Evolutionary conservation across 2,113 vertebrate genomes (phyloP).

Genomic region (Anolis sagrei): DNA sequence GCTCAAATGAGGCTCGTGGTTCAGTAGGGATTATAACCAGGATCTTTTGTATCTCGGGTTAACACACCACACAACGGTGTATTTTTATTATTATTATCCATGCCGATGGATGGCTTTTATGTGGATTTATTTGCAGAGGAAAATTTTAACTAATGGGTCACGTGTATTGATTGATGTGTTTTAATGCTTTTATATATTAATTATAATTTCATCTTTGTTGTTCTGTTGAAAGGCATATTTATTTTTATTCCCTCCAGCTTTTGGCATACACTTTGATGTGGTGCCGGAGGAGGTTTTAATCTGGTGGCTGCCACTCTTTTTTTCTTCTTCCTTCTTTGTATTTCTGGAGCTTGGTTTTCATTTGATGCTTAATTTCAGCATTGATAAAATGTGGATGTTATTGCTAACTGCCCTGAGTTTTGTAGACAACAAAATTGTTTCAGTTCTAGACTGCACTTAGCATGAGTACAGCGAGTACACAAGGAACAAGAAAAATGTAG

Average conservation of each 20-base stretch:
- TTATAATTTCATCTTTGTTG: background rate
- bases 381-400: no score
- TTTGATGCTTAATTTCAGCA: no score
- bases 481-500: no score
- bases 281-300: background rate
- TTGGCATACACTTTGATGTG: background rate
- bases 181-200: background rate
- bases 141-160: background rate
- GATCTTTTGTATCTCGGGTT: no score
- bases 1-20: no score
- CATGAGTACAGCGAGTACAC: background rate
- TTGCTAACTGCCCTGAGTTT: no score
- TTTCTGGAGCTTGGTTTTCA: background rate
- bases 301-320: background rate
- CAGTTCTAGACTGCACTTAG: background rate
- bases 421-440: background rate
- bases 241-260: background rate
- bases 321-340: background rate
- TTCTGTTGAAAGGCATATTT: background rate
- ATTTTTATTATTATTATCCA: no score
- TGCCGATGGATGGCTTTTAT: no score
- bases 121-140: background rate
- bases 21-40: no score
- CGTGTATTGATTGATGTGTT: background rate
- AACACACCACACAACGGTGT: no score